Evolutionary conservation across 2,797 vertebrate genomes (phyloP).

Genomic region (Cossypha caffra): DNA sequence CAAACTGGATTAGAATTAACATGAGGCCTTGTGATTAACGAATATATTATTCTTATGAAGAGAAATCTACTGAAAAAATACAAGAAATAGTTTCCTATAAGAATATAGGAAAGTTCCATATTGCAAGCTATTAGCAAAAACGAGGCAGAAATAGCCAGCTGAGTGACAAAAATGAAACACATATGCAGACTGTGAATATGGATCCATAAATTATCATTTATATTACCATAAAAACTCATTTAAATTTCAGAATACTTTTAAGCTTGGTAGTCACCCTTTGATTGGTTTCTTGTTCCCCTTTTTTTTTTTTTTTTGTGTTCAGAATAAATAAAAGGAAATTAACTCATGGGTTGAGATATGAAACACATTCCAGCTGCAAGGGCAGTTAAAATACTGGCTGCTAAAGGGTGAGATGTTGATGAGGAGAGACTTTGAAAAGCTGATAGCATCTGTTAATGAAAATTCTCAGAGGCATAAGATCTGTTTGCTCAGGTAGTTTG

Average conservation of each 20-base stretch:
- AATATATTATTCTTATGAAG: not conserved
- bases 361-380: constrained; percentile 37
- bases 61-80: not conserved
- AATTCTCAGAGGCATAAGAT: constrained; percentile 48
- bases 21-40: not conserved
- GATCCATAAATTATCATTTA: constrained; percentile 55
- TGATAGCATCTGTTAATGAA: constrained; percentile 61
- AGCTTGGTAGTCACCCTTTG: constrained; percentile 16
- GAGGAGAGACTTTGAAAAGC: constrained; percentile 52
- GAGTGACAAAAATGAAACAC: not conserved
- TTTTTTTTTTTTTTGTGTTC: not conserved
- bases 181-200: not conserved
- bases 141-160: not conserved
- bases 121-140: not conserved
- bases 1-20: not conserved
- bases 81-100: not conserved
- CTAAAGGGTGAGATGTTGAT: constrained; percentile 34
- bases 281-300: not conserved
- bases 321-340: constrained; percentile 55
- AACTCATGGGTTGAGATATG: not conserved
- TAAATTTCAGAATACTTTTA: constrained; percentile 58
- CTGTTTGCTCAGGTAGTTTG: constrained; percentile 53
- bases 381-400: constrained; percentile 59
- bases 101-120: not conserved
- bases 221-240: constrained; percentile 57